Conservation (phyloP, 2,113 vertebrate species). For the Pipa parva region DNA sequence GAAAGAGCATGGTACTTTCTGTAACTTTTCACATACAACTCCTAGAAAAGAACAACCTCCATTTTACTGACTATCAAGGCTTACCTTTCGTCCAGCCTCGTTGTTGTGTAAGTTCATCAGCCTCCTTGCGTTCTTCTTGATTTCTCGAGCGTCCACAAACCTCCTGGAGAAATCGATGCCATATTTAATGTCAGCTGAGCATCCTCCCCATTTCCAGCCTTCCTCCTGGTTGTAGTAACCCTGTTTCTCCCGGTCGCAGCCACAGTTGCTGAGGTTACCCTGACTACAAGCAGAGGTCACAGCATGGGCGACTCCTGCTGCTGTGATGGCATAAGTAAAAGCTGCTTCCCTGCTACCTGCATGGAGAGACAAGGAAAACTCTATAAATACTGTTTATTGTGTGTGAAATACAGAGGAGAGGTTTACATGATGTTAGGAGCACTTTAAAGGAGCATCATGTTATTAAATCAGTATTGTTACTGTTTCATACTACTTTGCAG, state of each 20-base stretch:
- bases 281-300: constrained; percentile 94
- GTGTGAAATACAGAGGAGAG: no score
- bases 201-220: constrained; percentile 98
- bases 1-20: no score
- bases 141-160: constrained; percentile 95
- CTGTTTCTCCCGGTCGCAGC: constrained; percentile 96
- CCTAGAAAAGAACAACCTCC: no score
- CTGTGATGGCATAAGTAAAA: constrained; percentile 95
- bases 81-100: constrained; percentile 95
- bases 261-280: constrained; percentile 95
- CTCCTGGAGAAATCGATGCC: constrained; percentile 93
- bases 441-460: no score
- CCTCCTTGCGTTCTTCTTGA: constrained; percentile 91
- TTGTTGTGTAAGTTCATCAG: constrained; percentile 99
- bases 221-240: constrained; percentile 94
- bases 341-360: constrained; percentile 96
- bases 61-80: neutral
- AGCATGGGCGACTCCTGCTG: constrained; percentile 90
- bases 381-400: no score
- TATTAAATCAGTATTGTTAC: no score
- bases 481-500: no score
- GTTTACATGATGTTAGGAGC: no score
- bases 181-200: constrained; percentile 93
- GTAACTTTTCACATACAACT: no score
- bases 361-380: constrained; percentile 51